phyloP scores from a whole-genome alignment of 2,113 vertebrate genomes.

The Theristicus caerulescens region DNA sequence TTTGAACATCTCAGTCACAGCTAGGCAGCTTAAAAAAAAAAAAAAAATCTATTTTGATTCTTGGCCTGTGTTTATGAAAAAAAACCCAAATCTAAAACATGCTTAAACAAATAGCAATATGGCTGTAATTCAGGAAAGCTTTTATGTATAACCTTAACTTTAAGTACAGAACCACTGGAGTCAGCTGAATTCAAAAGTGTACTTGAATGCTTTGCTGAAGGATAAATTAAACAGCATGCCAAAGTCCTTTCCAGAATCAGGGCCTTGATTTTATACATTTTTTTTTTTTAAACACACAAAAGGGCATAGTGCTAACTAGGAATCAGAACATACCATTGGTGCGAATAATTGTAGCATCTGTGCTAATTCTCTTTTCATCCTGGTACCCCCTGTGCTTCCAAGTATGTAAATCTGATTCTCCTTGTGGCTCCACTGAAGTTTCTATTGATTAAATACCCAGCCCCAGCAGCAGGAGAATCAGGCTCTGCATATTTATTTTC shows the following conservation, averaged over 20 bases:
- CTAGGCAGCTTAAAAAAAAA: neutral
- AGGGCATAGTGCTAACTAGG: neutral
- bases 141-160: neutral
- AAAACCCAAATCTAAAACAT: neutral
- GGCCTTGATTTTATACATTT: neutral
- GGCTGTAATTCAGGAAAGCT: neutral
- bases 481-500: constrained; percentile 35
- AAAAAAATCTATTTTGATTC: neutral
- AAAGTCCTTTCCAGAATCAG: neutral
- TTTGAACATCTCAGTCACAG: rapidly evolving
- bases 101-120: neutral
- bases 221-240: neutral
- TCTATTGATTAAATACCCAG: constrained; percentile 34
- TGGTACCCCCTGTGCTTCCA: neutral
- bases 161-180: neutral
- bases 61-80: neutral
- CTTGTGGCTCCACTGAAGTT: constrained; percentile 8
- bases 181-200: neutral
- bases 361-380: neutral
- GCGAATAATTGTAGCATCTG: neutral
- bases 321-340: neutral
- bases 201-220: neutral
- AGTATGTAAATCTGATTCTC: constrained; percentile 7
- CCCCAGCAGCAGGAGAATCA: constrained; percentile 32
- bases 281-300: neutral